Conservation (phyloP, 2,797 vertebrate genomes). For the Sarcophilus harrisii region DNA sequence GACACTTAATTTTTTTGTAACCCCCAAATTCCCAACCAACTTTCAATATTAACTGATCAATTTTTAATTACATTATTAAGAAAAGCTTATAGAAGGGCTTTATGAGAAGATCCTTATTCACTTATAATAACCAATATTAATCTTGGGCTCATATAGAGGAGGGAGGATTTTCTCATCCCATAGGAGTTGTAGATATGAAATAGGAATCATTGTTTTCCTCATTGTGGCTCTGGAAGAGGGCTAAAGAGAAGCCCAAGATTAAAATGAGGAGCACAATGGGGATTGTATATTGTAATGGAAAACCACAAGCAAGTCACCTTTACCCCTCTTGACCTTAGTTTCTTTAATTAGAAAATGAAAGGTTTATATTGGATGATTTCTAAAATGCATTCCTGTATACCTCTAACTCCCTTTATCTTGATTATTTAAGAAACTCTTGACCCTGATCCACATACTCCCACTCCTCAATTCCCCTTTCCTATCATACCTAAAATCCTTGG, state of each 20-base stretch:
- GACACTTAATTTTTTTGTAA: fast-evolving
- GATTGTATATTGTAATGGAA: neutral
- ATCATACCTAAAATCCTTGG: neutral
- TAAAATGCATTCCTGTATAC: neutral
- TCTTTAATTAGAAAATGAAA: neutral
- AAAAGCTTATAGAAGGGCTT: slow-evolving; percentile 2
- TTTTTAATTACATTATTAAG: slow-evolving; percentile 45
- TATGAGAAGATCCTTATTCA: neutral
- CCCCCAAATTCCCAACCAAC: neutral
- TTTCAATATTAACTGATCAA: neutral
- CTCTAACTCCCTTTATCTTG: neutral
- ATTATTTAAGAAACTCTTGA: neutral
- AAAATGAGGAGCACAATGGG: neutral
- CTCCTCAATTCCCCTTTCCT: neutral
- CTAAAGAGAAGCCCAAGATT: neutral
- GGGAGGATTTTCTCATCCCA: neutral
- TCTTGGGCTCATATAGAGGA: neutral
- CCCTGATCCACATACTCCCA: neutral
- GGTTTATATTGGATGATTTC: neutral
- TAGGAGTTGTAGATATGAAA: slow-evolving; percentile 30
- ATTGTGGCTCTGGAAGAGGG: neutral
- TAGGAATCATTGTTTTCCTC: neutral
- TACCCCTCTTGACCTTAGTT: neutral
- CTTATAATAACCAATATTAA: neutral
- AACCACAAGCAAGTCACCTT: neutral